phyloP scores from a whole-genome alignment of 2,888 invertebrate genomes.

The Hirtodrosophila alboralis region DNA sequence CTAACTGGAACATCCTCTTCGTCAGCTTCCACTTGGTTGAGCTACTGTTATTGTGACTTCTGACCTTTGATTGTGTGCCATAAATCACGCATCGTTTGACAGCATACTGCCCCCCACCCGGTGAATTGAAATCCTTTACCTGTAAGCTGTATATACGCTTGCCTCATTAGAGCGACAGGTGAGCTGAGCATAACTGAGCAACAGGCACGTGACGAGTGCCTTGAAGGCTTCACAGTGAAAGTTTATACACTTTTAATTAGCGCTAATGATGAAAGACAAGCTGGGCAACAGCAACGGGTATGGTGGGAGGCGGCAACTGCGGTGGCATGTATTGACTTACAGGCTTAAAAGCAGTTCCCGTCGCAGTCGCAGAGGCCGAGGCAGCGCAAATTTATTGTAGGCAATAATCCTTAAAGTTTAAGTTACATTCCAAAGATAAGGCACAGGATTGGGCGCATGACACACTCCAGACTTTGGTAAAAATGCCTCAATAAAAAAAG shows the following conservation, averaged over 20 bases:
- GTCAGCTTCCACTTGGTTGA: slow-evolving; percentile 65
- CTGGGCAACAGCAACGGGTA: background rate
- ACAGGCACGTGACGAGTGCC: slow-evolving; percentile 63
- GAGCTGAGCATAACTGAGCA: slow-evolving; percentile 39
- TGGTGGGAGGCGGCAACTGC: background rate
- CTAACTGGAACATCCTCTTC: slow-evolving; percentile 2
- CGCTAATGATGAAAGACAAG: slow-evolving; percentile 73
- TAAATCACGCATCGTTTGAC: slow-evolving; percentile 71
- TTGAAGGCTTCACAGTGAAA: slow-evolving; percentile 62
- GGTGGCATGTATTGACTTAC: slow-evolving; percentile 57
- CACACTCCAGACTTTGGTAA: slow-evolving; percentile 43
- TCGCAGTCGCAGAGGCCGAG: slow-evolving; percentile 2
- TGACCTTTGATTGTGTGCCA: slow-evolving; percentile 58
- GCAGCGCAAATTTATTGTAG: slow-evolving; percentile 78
- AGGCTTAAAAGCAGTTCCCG: slow-evolving; percentile 50
- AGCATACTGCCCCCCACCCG: slow-evolving; percentile 6
- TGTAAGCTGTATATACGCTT: background rate
- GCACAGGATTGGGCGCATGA: slow-evolving; percentile 57
- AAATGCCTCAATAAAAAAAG: slow-evolving; percentile 69
- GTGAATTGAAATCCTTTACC: slow-evolving; percentile 8
- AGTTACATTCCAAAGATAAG: slow-evolving; percentile 82
- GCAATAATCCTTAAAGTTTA: slow-evolving; percentile 82
- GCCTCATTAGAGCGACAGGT: slow-evolving; percentile 67
- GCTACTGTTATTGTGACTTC: slow-evolving; percentile 48
- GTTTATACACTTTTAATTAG: slow-evolving; percentile 79